Evolutionary conservation across 1,140 invertebrate species (phyloP).

Genomic region (Hestina assimilis): DNA sequence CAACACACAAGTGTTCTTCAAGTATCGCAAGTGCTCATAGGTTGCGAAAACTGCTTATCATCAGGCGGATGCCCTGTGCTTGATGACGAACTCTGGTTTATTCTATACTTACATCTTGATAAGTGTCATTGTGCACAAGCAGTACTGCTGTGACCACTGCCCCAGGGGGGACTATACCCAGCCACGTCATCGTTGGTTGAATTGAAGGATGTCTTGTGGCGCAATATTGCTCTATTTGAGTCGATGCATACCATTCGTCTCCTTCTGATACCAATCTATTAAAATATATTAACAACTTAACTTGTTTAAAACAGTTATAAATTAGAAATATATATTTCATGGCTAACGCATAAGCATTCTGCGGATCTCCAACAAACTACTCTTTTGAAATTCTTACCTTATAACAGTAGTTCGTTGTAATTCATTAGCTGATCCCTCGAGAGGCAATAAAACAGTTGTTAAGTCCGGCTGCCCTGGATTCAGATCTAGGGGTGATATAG

Average conservation of each 20-base stretch:
- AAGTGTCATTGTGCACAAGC: slow-evolving; percentile 39
- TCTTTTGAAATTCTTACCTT: no score
- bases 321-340: no score
- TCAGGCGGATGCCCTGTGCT: no score
- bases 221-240: slow-evolving; percentile 27
- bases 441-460: slow-evolving; percentile 14
- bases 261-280: slow-evolving; percentile 31
- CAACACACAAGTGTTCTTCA: no score
- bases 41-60: no score
- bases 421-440: slow-evolving; percentile 31
- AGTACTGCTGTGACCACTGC: slow-evolving; percentile 27
- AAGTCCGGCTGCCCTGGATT: slow-evolving; percentile 20
- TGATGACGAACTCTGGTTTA: no score
- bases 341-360: no score
- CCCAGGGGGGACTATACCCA: slow-evolving; percentile 40
- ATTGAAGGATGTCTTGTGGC: slow-evolving; percentile 30
- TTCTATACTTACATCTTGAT: slow-evolving; percentile 43
- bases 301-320: no score
- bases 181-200: slow-evolving; percentile 33
- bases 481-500: slow-evolving; percentile 5
- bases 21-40: no score
- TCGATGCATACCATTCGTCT: slow-evolving; percentile 32
- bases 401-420: slow-evolving; percentile 28
- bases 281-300: background rate
- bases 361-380: no score